Evolutionary conservation across 2,888 invertebrate genomes (phyloP).

Genomic region (Clistopyga incitator): DNA sequence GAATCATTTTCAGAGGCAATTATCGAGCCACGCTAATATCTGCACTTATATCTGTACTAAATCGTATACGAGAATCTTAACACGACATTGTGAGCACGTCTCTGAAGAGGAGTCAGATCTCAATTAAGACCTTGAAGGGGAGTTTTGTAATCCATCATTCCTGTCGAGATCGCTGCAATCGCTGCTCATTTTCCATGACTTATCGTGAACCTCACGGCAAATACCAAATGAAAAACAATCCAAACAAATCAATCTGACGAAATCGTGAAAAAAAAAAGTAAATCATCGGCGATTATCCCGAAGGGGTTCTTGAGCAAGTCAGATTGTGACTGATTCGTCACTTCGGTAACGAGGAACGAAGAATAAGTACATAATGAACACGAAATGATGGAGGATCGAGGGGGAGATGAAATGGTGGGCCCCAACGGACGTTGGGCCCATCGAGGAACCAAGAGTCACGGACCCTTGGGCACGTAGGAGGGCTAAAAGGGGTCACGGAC

Average conservation of each 20-base stretch:
- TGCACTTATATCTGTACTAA: too few relatives aligned
- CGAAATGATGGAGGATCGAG: constrained; percentile 51
- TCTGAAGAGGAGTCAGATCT: too few relatives aligned
- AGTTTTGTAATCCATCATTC: too few relatives aligned
- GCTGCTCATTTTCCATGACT: too few relatives aligned
- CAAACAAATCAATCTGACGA: neutral
- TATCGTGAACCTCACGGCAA: neutral
- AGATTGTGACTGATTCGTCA: constrained; percentile 19
- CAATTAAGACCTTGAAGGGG: too few relatives aligned
- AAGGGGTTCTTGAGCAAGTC: neutral
- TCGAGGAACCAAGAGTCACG: constrained; percentile 25
- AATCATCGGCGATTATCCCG: neutral
- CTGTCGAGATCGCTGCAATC: too few relatives aligned
- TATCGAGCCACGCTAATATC: too few relatives aligned
- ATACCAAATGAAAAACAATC: neutral
- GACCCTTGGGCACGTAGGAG: constrained; percentile 33
- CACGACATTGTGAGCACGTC: too few relatives aligned
- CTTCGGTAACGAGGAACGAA: constrained; percentile 46
- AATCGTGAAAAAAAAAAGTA: neutral
- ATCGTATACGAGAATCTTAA: too few relatives aligned
- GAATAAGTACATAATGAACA: constrained; percentile 43
- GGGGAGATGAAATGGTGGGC: constrained; percentile 40
- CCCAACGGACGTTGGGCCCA: constrained; percentile 48
- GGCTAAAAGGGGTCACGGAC: constrained; percentile 73
- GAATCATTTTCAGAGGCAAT: too few relatives aligned